Evolutionary conservation across 2,113 vertebrate species (phyloP).

Genomic region (Chrysemys picta): DNA sequence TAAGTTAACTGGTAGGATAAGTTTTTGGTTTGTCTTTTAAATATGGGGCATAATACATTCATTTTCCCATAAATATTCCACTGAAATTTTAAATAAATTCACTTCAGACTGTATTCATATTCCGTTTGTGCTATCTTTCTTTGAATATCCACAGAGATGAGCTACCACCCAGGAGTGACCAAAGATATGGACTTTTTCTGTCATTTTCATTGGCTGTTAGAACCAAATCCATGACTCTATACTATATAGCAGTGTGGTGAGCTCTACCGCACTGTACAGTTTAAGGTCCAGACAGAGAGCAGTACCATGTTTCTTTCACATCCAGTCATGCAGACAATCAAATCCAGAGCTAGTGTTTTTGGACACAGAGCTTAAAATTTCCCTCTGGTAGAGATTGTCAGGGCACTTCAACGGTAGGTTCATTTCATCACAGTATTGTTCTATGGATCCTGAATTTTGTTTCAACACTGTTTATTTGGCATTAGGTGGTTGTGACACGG

Average conservation of each 20-base stretch:
- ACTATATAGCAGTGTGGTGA: not conserved
- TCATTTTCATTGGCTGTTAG: not conserved
- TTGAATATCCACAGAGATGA: not conserved
- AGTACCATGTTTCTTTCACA: not conserved
- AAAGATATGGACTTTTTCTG: not conserved
- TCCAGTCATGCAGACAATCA: not conserved
- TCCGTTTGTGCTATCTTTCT: not conserved
- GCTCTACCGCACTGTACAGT: not conserved
- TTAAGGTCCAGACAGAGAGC: not conserved
- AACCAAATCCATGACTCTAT: not conserved
- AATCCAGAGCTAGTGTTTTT: constrained; percentile 2
- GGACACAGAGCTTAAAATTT: not conserved
- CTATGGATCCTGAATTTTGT: not conserved
- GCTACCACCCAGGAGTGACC: not conserved
- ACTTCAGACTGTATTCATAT: not conserved
- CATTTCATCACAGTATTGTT: not conserved
- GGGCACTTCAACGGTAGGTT: not conserved
- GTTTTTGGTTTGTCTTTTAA: not conserved
- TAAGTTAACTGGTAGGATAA: not conserved
- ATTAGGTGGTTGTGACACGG: not conserved
- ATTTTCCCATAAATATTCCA: not conserved
- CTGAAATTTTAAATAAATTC: not conserved
- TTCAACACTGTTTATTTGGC: not conserved
- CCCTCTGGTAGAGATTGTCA: not conserved
- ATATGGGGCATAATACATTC: not conserved